phyloP scores from a whole-genome alignment of 1,140 invertebrate species.

The Proales similis region DNA sequence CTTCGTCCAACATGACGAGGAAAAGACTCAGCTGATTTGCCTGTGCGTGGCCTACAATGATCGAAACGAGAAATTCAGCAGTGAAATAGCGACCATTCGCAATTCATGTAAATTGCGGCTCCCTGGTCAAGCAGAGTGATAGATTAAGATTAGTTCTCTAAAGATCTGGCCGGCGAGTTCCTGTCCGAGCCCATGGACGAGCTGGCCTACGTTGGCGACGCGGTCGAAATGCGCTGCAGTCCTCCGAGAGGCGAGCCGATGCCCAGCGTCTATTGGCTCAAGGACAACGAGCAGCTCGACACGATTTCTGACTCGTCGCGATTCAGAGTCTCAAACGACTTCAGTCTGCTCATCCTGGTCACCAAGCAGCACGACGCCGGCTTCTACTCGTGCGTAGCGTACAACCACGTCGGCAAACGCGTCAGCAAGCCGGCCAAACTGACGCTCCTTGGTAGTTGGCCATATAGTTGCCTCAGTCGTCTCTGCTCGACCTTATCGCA shows the following conservation, averaged over 20 bases:
- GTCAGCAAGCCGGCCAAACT: constrained; percentile 31
- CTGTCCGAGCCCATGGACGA: constrained; percentile 29
- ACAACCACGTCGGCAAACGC: constrained; percentile 11
- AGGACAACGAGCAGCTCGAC: constrained; percentile 12
- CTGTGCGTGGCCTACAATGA: constrained; percentile 20
- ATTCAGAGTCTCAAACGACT: constrained; percentile 24
- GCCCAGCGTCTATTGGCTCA: constrained; percentile 30
- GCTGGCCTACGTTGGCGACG: constrained; percentile 12
- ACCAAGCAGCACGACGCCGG: constrained; percentile 19
- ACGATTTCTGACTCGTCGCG: constrained; percentile 26
- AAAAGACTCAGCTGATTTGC: constrained; percentile 10
- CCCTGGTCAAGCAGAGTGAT: background rate
- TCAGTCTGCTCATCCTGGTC: constrained; percentile 11
- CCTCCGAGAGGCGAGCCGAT: constrained; percentile 11
- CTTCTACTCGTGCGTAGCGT: constrained; percentile 21
- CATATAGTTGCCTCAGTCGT: background rate
- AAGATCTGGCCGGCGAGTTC: constrained; percentile 28
- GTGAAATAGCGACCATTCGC: constrained; percentile 17
- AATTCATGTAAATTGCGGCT: background rate
- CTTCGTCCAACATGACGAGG: constrained; percentile 6
- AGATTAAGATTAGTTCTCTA: background rate
- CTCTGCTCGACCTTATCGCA: background rate
- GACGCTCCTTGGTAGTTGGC: constrained; percentile 6
- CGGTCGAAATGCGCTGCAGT: constrained; percentile 27
- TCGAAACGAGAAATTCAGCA: constrained; percentile 17